Percentiles rank a stretch among this genome's conserved stretches.
Evolutionary conservation across 2,888 invertebrate genomes (phyloP).

Genomic region (Agrochola lota): DNA sequence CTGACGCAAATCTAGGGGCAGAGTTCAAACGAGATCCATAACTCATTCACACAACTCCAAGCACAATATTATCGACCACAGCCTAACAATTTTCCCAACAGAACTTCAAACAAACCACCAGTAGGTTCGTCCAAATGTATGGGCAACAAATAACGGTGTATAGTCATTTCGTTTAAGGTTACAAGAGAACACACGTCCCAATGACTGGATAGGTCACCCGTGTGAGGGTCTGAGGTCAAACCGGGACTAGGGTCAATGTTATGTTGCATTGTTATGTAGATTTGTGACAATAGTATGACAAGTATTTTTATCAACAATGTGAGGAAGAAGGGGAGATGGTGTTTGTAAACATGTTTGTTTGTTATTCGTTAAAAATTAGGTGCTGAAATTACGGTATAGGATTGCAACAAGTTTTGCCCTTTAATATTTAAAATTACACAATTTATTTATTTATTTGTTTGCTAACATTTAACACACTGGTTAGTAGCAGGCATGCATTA

Average conservation of each 20-base stretch:
- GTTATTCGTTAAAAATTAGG: background rate
- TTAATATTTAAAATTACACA: too few species aligned
- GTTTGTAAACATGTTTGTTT: constrained; percentile 20
- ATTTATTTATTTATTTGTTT: too few species aligned
- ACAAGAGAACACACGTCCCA: constrained; percentile 81
- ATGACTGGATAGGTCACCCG: constrained; percentile 82
- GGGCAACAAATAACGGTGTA: constrained; percentile 20
- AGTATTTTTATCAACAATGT: constrained; percentile 76
- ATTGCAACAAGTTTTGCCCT: too few species aligned
- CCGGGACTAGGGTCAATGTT: constrained; percentile 82
- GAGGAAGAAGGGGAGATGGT: constrained; percentile 33
- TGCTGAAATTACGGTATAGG: background rate
- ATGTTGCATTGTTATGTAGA: constrained; percentile 86
- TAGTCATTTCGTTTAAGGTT: constrained; percentile 71
- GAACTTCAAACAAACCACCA: constrained; percentile 43
- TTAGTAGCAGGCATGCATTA: too few species aligned
- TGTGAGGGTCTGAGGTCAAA: constrained; percentile 79
- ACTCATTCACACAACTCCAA: constrained; percentile 77
- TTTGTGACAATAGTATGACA: constrained; percentile 75
- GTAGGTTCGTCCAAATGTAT: constrained; percentile 40
- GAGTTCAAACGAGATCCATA: constrained; percentile 85
- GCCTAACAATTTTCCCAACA: constrained; percentile 50
- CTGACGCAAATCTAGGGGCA: constrained; percentile 86
- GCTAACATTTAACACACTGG: too few species aligned
- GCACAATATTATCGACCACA: constrained; percentile 74